phyloP scores from a whole-genome alignment of 2,797 vertebrate genomes.

The Phoebastria nigripes region DNA sequence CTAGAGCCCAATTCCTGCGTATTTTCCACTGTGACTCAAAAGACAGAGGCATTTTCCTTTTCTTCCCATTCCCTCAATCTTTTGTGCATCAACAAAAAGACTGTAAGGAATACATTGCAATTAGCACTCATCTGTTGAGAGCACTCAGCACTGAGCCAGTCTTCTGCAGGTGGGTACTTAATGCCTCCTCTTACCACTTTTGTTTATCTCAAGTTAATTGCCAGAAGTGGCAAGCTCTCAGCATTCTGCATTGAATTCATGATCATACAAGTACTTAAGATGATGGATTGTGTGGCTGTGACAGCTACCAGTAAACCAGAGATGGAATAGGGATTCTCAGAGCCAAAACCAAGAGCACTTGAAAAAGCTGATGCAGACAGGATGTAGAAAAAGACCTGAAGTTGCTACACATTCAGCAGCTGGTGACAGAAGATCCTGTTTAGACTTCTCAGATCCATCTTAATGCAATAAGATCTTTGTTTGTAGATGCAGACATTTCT shows the following conservation, averaged over 20 bases:
- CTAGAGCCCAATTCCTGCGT: background rate
- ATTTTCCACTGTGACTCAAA: background rate
- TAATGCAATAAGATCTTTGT: background rate
- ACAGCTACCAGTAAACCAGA: background rate
- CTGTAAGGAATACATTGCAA: background rate
- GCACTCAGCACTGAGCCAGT: background rate
- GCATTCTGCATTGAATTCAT: background rate
- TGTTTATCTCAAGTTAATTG: conserved; percentile 41
- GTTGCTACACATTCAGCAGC: background rate
- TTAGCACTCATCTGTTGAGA: conserved; percentile 30
- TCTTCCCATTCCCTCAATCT: background rate
- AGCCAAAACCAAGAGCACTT: background rate
- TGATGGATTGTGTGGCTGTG: background rate
- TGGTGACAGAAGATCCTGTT: background rate
- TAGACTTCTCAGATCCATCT: background rate
- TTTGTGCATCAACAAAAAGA: background rate
- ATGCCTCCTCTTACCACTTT: conserved; percentile 14
- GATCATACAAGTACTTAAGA: background rate
- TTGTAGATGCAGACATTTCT: background rate
- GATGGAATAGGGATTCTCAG: background rate
- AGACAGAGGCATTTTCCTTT: background rate
- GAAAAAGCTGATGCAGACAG: background rate
- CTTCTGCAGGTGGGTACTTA: conserved; percentile 50
- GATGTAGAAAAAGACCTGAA: background rate
- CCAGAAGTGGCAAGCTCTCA: conserved; percentile 19